These are phyloP conservation scores for Mystacornis crossleyi DNA, from an alignment of 2,113 vertebrate species.

Conservation along the genomic window DNA sequence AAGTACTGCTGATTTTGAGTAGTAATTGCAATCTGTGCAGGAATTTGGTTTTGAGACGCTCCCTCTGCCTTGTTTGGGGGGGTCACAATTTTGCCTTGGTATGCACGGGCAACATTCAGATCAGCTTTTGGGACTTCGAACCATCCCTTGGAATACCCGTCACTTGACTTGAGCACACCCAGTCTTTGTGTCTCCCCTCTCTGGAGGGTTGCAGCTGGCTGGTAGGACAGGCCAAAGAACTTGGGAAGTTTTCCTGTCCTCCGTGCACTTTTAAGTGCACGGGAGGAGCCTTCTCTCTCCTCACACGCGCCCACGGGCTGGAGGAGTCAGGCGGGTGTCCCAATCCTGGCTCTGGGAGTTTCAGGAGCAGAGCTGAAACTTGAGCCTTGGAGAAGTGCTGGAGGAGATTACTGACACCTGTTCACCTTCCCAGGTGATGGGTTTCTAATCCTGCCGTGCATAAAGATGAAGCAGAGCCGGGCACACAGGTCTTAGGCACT, in stretches of 20 bases:
- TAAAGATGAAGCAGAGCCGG: background rate
- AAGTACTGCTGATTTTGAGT: background rate
- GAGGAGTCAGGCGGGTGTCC: rapidly evolving
- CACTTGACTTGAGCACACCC: background rate
- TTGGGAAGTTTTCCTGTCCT: background rate
- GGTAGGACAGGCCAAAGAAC: background rate
- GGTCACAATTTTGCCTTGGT: background rate
- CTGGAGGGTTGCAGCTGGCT: background rate
- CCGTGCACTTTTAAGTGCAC: background rate
- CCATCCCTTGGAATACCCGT: background rate
- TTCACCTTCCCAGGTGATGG: background rate
- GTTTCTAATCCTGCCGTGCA: slow-evolving; percentile 3
- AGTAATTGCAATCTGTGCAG: background rate
- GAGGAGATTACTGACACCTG: background rate
- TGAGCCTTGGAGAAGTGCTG: background rate
- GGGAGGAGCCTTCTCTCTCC: background rate
- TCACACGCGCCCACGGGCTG: rapidly evolving
- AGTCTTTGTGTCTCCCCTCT: background rate
- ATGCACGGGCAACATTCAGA: background rate
- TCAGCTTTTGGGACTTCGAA: background rate
- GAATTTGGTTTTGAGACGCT: background rate
- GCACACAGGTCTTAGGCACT: background rate
- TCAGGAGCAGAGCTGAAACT: background rate
- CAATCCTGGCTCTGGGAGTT: background rate
- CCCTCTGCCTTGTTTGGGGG: background rate